A percentile compares a stretch with the other conserved stretches of the same genome.
These are phyloP conservation scores for Cetoscarus ocellatus DNA, from an alignment of 2,797 vertebrate species.

Conservation along the genomic window DNA sequence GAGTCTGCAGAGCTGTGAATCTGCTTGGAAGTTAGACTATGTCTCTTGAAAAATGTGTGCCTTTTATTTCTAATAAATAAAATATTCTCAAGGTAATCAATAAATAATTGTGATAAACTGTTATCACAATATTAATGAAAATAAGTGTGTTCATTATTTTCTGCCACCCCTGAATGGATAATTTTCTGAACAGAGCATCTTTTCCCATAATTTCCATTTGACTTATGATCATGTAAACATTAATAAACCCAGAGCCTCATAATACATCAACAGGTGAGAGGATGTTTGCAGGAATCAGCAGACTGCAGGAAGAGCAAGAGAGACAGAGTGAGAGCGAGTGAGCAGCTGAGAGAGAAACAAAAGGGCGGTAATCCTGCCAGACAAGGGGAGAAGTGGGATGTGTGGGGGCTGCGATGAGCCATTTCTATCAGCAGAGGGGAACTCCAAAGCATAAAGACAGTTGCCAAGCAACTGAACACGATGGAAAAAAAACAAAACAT, in stretches of 20 bases:
- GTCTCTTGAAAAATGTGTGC: too few species aligned
- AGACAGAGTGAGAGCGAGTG: constrained; percentile 24
- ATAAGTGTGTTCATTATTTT: too few species aligned
- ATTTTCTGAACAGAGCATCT: neutral
- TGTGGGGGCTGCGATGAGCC: constrained; percentile 57
- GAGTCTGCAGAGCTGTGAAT: too few species aligned
- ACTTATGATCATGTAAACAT: neutral
- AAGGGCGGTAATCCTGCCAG: constrained; percentile 56
- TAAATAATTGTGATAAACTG: too few species aligned
- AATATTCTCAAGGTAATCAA: too few species aligned
- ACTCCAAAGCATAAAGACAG: constrained; percentile 79
- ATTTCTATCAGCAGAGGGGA: constrained; percentile 75
- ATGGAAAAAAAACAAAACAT: constrained; percentile 49
- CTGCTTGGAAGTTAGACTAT: too few species aligned
- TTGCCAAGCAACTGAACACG: constrained; percentile 85
- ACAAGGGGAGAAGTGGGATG: constrained; percentile 57
- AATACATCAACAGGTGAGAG: constrained; percentile 64
- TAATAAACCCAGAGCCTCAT: constrained; percentile 5
- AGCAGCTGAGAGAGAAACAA: constrained; percentile 50
- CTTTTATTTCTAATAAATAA: too few species aligned
- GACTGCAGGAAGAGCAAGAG: constrained; percentile 29
- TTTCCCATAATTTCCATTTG: constrained; percentile 3
- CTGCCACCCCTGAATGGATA: neutral
- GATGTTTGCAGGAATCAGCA: constrained; percentile 25
- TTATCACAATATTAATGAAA: too few species aligned